Percentiles rank a stretch among this genome's conserved stretches.
phyloP scores from a whole-genome alignment of 2,113 vertebrate species.

The Ailuropoda melanoleuca region DNA sequence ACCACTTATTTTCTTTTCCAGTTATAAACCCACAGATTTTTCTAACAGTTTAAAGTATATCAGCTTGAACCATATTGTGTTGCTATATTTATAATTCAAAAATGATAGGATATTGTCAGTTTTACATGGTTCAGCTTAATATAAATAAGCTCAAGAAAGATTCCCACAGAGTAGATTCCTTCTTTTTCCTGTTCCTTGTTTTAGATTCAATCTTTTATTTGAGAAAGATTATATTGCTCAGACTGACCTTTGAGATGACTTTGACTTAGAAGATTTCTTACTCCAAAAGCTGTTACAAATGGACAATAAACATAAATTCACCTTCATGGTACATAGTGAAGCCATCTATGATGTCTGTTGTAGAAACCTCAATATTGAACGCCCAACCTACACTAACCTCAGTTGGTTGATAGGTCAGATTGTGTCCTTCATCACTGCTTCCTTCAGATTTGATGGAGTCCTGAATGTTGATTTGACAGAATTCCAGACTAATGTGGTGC shows the following conservation, averaged over 20 bases:
- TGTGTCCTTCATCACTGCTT: neutral
- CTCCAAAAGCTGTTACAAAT: neutral
- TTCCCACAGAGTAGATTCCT: neutral
- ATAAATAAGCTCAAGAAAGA: neutral
- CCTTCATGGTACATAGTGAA: neutral
- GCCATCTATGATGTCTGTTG: neutral
- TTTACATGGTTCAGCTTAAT: neutral
- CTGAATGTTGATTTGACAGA: neutral
- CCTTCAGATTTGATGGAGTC: neutral
- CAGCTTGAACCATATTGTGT: neutral
- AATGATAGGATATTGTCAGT: neutral
- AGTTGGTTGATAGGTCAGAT: neutral
- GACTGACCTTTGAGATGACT: neutral
- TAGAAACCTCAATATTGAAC: neutral
- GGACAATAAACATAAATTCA: neutral
- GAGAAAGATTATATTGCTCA: neutral
- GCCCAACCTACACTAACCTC: neutral
- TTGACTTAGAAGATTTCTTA: constrained; percentile 29
- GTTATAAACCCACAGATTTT: neutral
- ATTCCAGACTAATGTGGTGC: neutral
- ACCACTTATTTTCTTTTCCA: neutral
- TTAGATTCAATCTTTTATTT: neutral
- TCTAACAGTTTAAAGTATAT: neutral
- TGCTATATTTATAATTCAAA: neutral
- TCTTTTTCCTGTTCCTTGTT: neutral